These are phyloP conservation scores for Rotaria socialis DNA, from an alignment of 2,888 invertebrate species.

Conservation along the genomic window DNA sequence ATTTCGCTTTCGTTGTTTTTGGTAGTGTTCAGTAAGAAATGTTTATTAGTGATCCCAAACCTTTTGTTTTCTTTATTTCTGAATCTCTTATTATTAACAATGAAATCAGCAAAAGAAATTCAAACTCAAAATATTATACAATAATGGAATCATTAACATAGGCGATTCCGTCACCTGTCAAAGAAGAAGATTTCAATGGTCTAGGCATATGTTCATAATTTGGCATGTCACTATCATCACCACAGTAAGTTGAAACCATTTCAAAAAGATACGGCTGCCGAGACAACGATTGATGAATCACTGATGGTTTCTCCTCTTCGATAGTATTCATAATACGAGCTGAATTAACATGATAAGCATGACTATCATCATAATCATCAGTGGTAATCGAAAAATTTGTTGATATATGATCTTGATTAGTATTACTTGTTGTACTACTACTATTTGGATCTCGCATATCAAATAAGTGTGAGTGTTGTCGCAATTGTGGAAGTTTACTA, in stretches of 20 bases:
- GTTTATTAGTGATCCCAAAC: not conserved
- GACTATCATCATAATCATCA: conserved; percentile 27
- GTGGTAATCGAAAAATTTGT: not conserved
- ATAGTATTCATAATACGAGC: conserved; percentile 2
- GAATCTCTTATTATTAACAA: not conserved
- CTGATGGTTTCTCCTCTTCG: not conserved
- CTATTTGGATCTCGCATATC: too few species aligned
- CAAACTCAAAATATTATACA: not conserved
- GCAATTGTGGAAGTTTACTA: not conserved
- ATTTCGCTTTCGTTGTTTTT: not conserved
- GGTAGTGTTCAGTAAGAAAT: not conserved
- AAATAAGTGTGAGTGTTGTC: not conserved
- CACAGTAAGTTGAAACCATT: conserved; percentile 11
- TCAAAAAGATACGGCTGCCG: conserved; percentile 7
- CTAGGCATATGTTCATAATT: not conserved
- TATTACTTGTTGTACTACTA: not conserved
- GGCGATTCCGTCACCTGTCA: not conserved
- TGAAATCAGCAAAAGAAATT: not conserved
- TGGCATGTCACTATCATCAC: conserved; percentile 31
- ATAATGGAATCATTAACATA: conserved; percentile 23
- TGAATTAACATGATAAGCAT: conserved; percentile 14
- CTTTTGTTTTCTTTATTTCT: not conserved
- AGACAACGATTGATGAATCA: not conserved
- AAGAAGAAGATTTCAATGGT: not conserved
- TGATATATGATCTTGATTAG: conserved; percentile 16